Percentiles rank a stretch among this genome's conserved stretches.
phyloP scores from a whole-genome alignment of 1,140 invertebrate genomes.

The Oscheius sp. region DNA sequence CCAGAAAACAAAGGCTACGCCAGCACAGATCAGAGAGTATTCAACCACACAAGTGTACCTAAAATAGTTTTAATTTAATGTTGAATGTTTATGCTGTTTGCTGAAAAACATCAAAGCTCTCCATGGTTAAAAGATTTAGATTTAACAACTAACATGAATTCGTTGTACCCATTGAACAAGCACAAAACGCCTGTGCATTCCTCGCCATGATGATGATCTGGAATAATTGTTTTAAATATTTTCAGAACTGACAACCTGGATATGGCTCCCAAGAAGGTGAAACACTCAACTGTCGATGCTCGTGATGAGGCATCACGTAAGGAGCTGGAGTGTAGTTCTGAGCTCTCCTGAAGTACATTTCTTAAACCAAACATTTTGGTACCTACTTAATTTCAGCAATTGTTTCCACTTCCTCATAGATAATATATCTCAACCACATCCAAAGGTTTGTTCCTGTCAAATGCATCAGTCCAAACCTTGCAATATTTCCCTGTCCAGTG shows the following conservation, averaged over 20 bases:
- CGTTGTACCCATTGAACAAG: constrained; percentile 30
- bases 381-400: constrained; percentile 26
- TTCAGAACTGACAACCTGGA: not conserved
- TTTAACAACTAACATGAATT: constrained; percentile 34
- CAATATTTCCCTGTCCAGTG: constrained; percentile 25
- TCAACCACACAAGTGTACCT: constrained; percentile 36
- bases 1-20: constrained; percentile 39
- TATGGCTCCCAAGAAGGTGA: constrained; percentile 2
- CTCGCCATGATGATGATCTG: constrained; percentile 5
- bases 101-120: not conserved
- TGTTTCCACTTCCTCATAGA: constrained; percentile 37
- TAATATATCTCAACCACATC: constrained; percentile 38
- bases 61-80: not conserved
- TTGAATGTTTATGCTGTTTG: not conserved
- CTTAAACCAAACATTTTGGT: no score
- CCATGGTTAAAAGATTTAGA: not conserved
- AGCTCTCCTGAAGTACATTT: no score
- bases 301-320: not conserved
- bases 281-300: not conserved
- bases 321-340: constrained; percentile 1
- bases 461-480: constrained; percentile 32
- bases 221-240: not conserved
- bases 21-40: constrained; percentile 35
- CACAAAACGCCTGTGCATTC: constrained; percentile 35
- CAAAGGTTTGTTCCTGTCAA: constrained; percentile 31